These are phyloP conservation scores for Galago senegalensis DNA, from an alignment of 2,797 vertebrate genomes.

Conservation along the genomic window DNA sequence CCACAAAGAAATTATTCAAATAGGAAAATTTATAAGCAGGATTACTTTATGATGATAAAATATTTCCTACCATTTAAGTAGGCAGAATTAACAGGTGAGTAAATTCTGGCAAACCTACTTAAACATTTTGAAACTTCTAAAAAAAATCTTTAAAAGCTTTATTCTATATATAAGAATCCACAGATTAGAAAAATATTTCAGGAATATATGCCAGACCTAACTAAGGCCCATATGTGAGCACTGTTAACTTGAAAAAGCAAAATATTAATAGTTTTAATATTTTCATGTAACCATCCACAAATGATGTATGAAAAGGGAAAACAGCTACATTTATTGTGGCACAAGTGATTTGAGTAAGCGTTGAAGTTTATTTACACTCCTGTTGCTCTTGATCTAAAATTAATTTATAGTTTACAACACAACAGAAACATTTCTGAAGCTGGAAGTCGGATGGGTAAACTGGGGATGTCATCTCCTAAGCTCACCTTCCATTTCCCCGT, in stretches of 20 bases:
- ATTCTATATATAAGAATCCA: not conserved
- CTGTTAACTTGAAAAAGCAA: not conserved
- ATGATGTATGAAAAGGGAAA: not conserved
- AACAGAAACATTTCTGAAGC: not conserved
- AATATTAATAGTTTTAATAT: not conserved
- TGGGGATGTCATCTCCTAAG: not conserved
- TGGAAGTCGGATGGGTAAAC: not conserved
- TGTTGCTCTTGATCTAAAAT: not conserved
- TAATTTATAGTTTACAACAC: not conserved
- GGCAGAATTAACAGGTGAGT: not conserved
- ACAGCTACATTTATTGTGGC: not conserved
- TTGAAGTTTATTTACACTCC: not conserved
- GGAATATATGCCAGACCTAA: not conserved
- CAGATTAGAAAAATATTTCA: slow-evolving; percentile 31
- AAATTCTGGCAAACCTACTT: slow-evolving; percentile 5
- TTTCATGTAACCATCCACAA: not conserved
- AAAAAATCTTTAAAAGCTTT: slow-evolving; percentile 29
- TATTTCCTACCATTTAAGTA: slow-evolving; percentile 2
- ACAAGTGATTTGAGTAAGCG: not conserved
- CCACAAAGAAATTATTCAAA: slow-evolving; percentile 15
- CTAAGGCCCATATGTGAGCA: not conserved
- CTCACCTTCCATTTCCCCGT: not conserved
- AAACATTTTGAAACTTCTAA: not conserved
- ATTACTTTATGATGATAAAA: slow-evolving; percentile 66
- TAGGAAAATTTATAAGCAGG: not conserved